Conservation (phyloP, 1,140 invertebrate genomes). For the Caenorhabditis brenneri region DNA sequence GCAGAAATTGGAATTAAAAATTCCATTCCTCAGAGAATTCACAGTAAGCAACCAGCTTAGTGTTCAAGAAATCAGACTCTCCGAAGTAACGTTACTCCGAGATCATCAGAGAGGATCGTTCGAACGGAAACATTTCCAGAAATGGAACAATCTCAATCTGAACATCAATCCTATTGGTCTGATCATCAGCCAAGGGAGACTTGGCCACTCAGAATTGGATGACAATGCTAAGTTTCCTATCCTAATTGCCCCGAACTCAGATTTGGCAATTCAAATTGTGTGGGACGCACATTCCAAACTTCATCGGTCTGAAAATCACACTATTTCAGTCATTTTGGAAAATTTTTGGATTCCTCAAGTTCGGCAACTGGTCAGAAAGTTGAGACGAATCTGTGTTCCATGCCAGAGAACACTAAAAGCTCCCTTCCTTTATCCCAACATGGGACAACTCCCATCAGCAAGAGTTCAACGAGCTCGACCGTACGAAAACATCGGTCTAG, state of each 20-base stretch:
- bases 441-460: neutral
- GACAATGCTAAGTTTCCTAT: no score
- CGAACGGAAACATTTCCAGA: neutral
- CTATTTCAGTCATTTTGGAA: neutral
- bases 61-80: neutral
- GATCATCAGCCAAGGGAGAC: neutral
- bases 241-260: no score
- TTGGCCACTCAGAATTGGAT: no score
- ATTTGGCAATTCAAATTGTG: no score
- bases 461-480: neutral
- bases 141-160: neutral
- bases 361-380: neutral
- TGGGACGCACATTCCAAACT: neutral
- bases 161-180: neutral
- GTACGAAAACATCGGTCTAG: conserved; percentile 6
- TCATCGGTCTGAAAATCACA: neutral
- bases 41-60: neutral
- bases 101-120: neutral
- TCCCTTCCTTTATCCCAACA: conserved; percentile 30
- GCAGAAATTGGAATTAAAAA: neutral
- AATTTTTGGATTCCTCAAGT: neutral
- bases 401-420: neutral
- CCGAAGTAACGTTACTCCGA: neutral
- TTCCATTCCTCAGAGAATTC: neutral
- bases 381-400: neutral